Evolutionary conservation across 2,113 vertebrate species (phyloP).

Genomic region (Carassius auratus): DNA sequence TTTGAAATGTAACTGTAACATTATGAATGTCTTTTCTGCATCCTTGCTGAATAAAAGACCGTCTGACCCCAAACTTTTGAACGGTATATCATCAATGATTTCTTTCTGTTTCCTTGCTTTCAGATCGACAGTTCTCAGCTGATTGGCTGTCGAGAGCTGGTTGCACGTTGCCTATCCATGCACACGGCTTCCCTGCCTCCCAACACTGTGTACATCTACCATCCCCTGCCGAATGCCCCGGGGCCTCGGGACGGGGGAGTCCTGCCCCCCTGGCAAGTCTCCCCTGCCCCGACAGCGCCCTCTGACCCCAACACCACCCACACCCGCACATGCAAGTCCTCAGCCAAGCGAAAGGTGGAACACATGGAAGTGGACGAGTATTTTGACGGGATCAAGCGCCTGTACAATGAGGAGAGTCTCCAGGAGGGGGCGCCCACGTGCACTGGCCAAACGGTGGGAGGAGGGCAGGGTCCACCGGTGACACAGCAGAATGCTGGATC

Average conservation of each 20-base stretch:
- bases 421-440: conserved; percentile 72
- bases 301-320: conserved; percentile 43
- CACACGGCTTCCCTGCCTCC: conserved; percentile 85
- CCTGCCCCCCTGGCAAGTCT: conserved; percentile 68
- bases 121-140: conserved; percentile 92
- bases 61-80: background rate
- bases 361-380: conserved; percentile 98
- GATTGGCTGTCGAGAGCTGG: conserved; percentile 92
- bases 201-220: conserved; percentile 97
- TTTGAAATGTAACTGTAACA: background rate
- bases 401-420: conserved; percentile 89
- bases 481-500: conserved; percentile 73
- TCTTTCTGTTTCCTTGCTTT: background rate
- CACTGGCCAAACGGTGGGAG: conserved; percentile 53
- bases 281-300: conserved; percentile 62
- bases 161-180: conserved; percentile 87
- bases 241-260: conserved; percentile 75
- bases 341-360: conserved; percentile 94
- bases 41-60: background rate
- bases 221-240: conserved; percentile 82
- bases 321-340: conserved; percentile 69
- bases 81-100: background rate
- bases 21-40: background rate
- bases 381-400: conserved; percentile 93
- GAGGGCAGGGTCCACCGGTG: conserved; percentile 31